phyloP scores from a whole-genome alignment of 1,140 invertebrate species.

The Zaprionus nigranus region DNA sequence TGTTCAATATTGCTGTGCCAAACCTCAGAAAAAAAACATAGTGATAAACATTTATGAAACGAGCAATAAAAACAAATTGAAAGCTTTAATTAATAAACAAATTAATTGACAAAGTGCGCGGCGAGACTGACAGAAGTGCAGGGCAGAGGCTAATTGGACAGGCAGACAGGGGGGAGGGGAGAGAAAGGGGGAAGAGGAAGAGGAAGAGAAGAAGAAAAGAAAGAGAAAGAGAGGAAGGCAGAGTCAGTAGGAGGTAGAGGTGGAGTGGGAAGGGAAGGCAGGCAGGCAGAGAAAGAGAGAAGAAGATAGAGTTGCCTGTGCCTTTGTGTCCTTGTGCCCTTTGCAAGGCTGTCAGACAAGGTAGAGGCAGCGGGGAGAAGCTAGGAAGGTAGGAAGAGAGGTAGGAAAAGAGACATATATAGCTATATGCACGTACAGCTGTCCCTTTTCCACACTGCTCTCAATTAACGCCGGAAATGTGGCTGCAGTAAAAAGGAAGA shows the following conservation, averaged over 20 bases:
- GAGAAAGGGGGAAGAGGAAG: not conserved
- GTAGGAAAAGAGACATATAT: not conserved
- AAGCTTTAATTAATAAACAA: constrained; percentile 47
- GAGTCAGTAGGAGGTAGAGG: not conserved
- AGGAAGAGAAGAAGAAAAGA: not conserved
- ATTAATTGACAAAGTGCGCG: constrained; percentile 45
- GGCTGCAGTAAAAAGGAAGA: constrained; percentile 33
- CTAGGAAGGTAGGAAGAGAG: not conserved
- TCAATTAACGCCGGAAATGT: constrained; percentile 55
- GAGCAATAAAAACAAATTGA: constrained; percentile 7
- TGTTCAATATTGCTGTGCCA: not conserved
- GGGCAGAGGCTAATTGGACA: constrained; percentile 6
- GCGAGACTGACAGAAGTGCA: not conserved
- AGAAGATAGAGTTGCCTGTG: not conserved
- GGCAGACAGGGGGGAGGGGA: constrained; percentile 10
- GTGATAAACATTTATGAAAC: not conserved
- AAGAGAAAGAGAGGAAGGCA: not conserved
- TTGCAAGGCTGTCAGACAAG: no score
- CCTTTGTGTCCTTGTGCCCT: not conserved
- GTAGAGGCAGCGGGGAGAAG: fast-evolving
- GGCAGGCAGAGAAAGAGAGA: not conserved
- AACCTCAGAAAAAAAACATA: not conserved
- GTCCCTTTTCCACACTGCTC: not conserved
- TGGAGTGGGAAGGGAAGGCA: not conserved
- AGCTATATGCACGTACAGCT: not conserved